A percentile compares a stretch with the other conserved stretches of the same genome.
phyloP scores from a whole-genome alignment of 1,140 invertebrate species.

The Lordiphosa collinella region DNA sequence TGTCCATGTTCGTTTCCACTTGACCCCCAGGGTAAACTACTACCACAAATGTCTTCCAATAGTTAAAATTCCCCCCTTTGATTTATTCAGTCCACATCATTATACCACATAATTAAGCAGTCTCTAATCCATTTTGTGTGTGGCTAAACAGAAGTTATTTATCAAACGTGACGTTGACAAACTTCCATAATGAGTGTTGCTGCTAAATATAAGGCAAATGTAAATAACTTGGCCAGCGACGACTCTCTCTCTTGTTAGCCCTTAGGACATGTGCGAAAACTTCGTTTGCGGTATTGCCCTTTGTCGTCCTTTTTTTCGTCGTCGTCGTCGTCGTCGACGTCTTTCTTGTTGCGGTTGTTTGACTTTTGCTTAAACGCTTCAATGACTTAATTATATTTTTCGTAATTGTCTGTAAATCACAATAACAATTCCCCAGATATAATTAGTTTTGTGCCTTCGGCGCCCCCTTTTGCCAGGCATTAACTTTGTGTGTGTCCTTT shows the following conservation, averaged over 20 bases:
- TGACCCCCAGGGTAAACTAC: no score
- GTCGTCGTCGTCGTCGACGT: constrained; percentile 9
- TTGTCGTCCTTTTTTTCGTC: constrained; percentile 12
- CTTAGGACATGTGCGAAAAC: constrained; percentile 27
- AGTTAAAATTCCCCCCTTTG: not conserved
- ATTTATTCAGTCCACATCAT: constrained; percentile 16
- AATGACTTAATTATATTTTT: constrained; percentile 66
- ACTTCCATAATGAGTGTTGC: constrained; percentile 25
- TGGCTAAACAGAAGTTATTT: constrained; percentile 33
- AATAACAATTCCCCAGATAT: not conserved
- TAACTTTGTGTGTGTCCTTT: no score
- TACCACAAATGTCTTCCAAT: not conserved
- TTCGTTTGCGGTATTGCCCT: constrained; percentile 15
- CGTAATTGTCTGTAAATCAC: constrained; percentile 53
- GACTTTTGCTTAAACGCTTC: constrained; percentile 44
- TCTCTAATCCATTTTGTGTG: not conserved
- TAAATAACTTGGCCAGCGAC: constrained; percentile 24
- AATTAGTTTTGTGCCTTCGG: not conserved
- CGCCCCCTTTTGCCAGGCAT: no score
- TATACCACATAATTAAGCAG: constrained; percentile 31
- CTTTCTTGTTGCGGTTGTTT: constrained; percentile 21
- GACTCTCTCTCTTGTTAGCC: constrained; percentile 9
- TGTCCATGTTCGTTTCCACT: no score
- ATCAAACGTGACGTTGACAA: constrained; percentile 47
- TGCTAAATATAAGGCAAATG: constrained; percentile 35